Evolutionary conservation across 2,113 vertebrate species (phyloP), one percentile per base, ranked within the genome.

Genomic region (Zingel zingel): DNA sequence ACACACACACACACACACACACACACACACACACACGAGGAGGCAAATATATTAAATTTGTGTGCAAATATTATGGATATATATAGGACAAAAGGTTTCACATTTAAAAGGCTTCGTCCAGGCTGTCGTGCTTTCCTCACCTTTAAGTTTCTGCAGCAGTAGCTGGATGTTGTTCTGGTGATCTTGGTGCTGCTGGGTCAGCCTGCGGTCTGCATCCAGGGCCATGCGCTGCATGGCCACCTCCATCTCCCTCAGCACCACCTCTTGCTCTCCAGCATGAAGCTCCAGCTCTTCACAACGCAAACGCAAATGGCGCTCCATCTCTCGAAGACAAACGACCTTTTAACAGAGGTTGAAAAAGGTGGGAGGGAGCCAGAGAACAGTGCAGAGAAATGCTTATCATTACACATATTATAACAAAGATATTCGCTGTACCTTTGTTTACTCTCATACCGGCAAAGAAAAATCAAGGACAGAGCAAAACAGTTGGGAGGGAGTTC

Each of bases 131-230:
- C 77, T 51, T 10, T 51, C 5, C 69, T 88, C 93, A 97, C 97
- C 97, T 96, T 92, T 94, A 79, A 97, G 94, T 81, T 96, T 83
- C 82, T 93, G 90, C 65, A 98, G 70, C 25, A 98, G 85, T 11
- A 96, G 63, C 77, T 97, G 96, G 66, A 97, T 84, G 91, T 95
- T 96, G 88, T 92, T 96, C 71, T 98, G 97, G 4, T 98, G 94
- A 16, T 97, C 96, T 86, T 92, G 95, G 27, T 96, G 96, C 75
- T 97, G 97, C 50, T 96, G 86, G 1, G 93, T 97, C 68, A 98
- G 89, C 81, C 93, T 95, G 57, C 95, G 93, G 90, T 98, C 96
- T 81, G 93, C 95, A 27, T 97, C 96, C 78, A 97, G 70, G 68
- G 88, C 93, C 72, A 97, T 72, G 2, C 90, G 94, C 82, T 97